A percentile compares a stretch with the other conserved stretches of the same genome.
Evolutionary conservation across 2,888 invertebrate species (phyloP).

Genomic region (Dynastes tityus): DNA sequence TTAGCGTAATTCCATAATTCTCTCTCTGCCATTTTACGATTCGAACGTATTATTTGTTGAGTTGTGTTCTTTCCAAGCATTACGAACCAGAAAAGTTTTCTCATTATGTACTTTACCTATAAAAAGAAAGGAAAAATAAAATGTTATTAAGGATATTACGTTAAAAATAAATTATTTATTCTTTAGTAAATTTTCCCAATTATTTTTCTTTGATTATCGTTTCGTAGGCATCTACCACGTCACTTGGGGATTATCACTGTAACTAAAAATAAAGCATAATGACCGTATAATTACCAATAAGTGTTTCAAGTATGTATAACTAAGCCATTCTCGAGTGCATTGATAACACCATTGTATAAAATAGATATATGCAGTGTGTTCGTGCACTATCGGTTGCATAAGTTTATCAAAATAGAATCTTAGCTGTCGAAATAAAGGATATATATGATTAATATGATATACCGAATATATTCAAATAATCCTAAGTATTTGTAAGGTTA

Average conservation of each 20-base stretch:
- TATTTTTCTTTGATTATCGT: not conserved
- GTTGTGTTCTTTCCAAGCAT: not conserved
- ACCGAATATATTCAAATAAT: no score
- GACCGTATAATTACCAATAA: not conserved
- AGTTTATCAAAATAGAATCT: no score
- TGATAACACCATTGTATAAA: not conserved
- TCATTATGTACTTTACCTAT: conserved; percentile 31
- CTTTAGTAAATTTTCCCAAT: conserved; percentile 26
- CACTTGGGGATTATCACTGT: no score
- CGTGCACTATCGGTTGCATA: no score
- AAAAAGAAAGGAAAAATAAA: conserved; percentile 13
- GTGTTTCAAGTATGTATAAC: not conserved
- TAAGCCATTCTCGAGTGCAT: not conserved
- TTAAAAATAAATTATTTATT: conserved; percentile 35
- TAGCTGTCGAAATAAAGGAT: no score
- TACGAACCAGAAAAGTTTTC: not conserved
- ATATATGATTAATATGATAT: no score
- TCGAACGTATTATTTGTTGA: not conserved
- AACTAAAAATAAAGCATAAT: no score
- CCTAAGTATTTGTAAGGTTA: no score
- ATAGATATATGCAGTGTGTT: not conserved
- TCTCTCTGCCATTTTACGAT: conserved; percentile 15
- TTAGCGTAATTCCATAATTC: conserved; percentile 63
- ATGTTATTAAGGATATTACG: conserved; percentile 34
- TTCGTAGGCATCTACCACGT: not conserved